Percentiles rank a stretch among this genome's conserved stretches.
phyloP scores from a whole-genome alignment of 2,888 invertebrate genomes.

The Creontiades dilutus region DNA sequence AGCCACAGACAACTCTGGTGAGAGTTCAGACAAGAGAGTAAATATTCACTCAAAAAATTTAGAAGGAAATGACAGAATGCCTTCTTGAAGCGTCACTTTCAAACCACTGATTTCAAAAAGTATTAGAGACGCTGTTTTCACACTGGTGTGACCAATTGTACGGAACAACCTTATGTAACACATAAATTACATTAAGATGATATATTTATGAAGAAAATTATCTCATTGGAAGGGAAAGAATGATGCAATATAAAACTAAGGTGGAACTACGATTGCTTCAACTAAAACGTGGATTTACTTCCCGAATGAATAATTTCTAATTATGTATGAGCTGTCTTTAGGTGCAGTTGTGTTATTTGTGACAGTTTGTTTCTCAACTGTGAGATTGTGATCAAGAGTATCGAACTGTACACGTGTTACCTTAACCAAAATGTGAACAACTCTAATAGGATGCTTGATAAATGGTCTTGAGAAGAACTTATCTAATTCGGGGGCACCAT shows the following conservation, averaged over 20 bases:
- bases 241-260: neutral
- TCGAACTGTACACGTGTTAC: too few relatives aligned
- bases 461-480: neutral
- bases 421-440: neutral
- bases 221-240: neutral
- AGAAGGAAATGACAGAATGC: neutral
- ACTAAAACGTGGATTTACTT: too few relatives aligned
- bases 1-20: neutral
- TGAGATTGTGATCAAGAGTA: too few relatives aligned
- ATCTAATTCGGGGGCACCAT: conserved; percentile 20
- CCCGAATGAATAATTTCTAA: too few relatives aligned
- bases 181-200: too few relatives aligned
- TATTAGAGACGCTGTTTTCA: neutral
- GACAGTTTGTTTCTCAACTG: too few relatives aligned
- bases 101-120: neutral
- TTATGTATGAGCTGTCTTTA: too few relatives aligned
- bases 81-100: neutral
- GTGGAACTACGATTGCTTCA: too few relatives aligned
- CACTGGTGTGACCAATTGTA: too few relatives aligned
- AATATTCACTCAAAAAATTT: neutral
- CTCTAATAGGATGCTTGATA: neutral
- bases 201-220: neutral
- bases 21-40: neutral
- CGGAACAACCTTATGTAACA: too few relatives aligned
- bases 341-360: too few relatives aligned